These are phyloP conservation scores for Alviniconcha marisindica DNA, from an alignment of 1,140 invertebrate species.

Conservation along the genomic window DNA sequence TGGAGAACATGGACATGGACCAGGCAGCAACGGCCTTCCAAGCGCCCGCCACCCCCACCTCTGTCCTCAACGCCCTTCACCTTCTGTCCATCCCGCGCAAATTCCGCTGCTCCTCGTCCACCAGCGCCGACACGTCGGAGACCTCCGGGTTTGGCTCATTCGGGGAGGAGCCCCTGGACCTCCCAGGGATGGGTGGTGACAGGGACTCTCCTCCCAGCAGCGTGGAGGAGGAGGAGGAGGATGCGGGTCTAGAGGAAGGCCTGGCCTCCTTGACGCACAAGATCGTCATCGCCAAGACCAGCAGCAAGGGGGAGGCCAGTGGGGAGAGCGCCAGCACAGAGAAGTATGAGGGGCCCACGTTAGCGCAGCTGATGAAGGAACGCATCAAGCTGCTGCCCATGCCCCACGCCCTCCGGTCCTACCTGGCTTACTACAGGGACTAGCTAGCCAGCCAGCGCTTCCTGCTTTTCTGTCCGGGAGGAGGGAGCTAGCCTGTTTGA, in stretches of 20 bases:
- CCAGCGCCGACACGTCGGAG: slow-evolving; percentile 68
- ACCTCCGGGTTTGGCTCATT: slow-evolving; percentile 69
- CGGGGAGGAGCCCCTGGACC: slow-evolving; percentile 54
- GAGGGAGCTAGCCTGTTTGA: too few relatives aligned
- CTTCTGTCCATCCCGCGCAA: slow-evolving; percentile 34
- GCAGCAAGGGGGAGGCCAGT: slow-evolving; percentile 23
- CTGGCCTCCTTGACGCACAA: background rate
- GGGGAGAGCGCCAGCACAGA: slow-evolving; percentile 37
- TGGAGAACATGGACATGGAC: slow-evolving; percentile 30
- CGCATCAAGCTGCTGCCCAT: slow-evolving; percentile 79
- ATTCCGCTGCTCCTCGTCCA: slow-evolving; percentile 61
- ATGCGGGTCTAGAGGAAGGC: slow-evolving; percentile 24
- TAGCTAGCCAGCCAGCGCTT: slow-evolving; percentile 19
- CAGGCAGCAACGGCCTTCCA: slow-evolving; percentile 28
- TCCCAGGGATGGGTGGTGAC: slow-evolving; percentile 44
- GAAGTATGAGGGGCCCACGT: slow-evolving; percentile 49
- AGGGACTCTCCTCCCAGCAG: slow-evolving; percentile 57
- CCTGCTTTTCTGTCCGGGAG: too few relatives aligned
- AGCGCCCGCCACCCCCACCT: slow-evolving; percentile 2
- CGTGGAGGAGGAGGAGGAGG: slow-evolving; percentile 33
- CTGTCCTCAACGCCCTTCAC: slow-evolving; percentile 24
- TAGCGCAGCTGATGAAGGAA: slow-evolving; percentile 76
- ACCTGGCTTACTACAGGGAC: slow-evolving; percentile 78
- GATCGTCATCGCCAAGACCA: slow-evolving; percentile 17
- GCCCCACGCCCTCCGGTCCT: slow-evolving; percentile 78